Evolutionary conservation across 2,888 invertebrate genomes (phyloP).

Genomic region (Trisateles emortualis): DNA sequence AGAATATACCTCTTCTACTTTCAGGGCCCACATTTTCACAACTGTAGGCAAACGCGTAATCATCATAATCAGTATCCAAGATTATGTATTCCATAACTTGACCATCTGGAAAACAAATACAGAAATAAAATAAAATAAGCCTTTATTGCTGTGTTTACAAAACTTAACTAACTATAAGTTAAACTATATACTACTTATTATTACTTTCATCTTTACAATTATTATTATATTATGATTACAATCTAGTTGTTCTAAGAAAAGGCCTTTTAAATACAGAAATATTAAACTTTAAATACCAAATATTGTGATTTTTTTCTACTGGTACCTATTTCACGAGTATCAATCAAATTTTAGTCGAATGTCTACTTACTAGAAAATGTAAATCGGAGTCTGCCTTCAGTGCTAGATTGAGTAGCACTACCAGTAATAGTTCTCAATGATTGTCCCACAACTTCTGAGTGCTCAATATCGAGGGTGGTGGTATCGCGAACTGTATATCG

Average conservation of each 20-base stretch:
- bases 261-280: too few relatives aligned
- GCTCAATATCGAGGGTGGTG: slow-evolving; percentile 50
- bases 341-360: too few relatives aligned
- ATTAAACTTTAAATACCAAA: too few relatives aligned
- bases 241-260: too few relatives aligned
- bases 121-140: background rate
- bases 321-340: too few relatives aligned
- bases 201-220: too few relatives aligned
- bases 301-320: too few relatives aligned
- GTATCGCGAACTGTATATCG: slow-evolving; percentile 74
- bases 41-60: slow-evolving; percentile 87
- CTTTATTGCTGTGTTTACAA: too few relatives aligned
- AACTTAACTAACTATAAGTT: too few relatives aligned
- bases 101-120: slow-evolving; percentile 31
- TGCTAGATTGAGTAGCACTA: slow-evolving; percentile 68
- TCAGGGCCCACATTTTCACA: slow-evolving; percentile 74
- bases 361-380: slow-evolving; percentile 63
- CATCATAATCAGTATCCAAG: slow-evolving; percentile 85
- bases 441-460: slow-evolving; percentile 73
- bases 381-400: slow-evolving; percentile 82
- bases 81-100: slow-evolving; percentile 47
- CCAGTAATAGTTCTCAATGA: slow-evolving; percentile 80
- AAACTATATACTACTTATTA: too few relatives aligned
- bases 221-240: too few relatives aligned
- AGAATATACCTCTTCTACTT: slow-evolving; percentile 47